A percentile compares a stretch with the other conserved stretches of the same genome.
Conservation (phyloP, 2,113 vertebrate species). For the human region GRCh38 chr5:65759501-65760000, state of each 20-base stretch:
- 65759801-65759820: not conserved
- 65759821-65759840: not conserved
- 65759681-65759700: not conserved
- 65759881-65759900: not conserved
- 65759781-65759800: not conserved
- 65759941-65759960: not conserved
- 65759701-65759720: not conserved
- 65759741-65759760: not conserved
- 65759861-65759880: conserved; percentile 13
- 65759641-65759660: not conserved
- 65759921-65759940: conserved; percentile 43
- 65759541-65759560: not conserved
- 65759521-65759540: not conserved
- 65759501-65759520: not conserved
- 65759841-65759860: not conserved
- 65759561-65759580: not conserved
- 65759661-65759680: not conserved
- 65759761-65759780: not conserved
- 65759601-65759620: not conserved
- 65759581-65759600: not conserved
- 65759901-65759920: not conserved
- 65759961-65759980: not conserved
- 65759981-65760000: not conserved
- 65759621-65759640: not conserved
- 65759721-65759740: not conserved